Conservation (phyloP, 2,797 vertebrate genomes). For the Pitangus sulphuratus region DNA sequence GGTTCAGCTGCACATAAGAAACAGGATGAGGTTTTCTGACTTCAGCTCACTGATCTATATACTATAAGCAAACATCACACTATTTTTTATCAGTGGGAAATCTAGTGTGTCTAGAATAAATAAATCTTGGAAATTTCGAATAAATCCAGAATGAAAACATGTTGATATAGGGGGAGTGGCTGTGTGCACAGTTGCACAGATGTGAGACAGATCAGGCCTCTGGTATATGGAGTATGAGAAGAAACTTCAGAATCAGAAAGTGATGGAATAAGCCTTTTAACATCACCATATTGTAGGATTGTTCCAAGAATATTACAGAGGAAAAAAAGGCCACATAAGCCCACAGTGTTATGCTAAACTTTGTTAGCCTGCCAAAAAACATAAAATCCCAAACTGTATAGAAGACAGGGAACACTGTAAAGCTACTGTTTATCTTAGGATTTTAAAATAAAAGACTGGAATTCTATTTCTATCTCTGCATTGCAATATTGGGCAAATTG, state of each 20-base stretch:
- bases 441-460: conserved; percentile 3
- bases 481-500: background rate
- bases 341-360: background rate
- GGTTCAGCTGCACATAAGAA: background rate
- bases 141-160: background rate
- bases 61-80: background rate
- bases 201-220: background rate
- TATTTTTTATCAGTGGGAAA: background rate
- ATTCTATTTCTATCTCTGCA: background rate
- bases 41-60: background rate
- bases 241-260: background rate
- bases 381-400: background rate
- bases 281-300: background rate
- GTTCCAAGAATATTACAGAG: background rate
- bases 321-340: background rate
- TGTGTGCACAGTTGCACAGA: background rate
- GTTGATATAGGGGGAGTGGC: background rate
- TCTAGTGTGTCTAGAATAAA: background rate
- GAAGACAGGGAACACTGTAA: background rate
- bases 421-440: background rate
- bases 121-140: background rate
- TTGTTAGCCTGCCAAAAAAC: background rate
- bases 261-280: background rate
- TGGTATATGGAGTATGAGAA: background rate
- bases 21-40: background rate